phyloP scores from a whole-genome alignment of 2,113 vertebrate species.

The Procavia capensis region DNA sequence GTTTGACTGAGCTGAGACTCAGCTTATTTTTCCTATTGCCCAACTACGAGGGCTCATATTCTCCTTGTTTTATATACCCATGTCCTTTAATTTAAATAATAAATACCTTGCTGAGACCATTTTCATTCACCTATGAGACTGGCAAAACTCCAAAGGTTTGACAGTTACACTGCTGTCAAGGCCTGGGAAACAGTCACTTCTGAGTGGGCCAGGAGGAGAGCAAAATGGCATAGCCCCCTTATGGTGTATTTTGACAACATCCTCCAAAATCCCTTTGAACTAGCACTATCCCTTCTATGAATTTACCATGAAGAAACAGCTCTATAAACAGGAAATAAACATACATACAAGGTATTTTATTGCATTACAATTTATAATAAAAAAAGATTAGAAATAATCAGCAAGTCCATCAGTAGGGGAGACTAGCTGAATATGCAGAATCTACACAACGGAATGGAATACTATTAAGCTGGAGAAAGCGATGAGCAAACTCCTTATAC shows the following conservation, averaged over 20 bases:
- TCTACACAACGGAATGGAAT: not conserved
- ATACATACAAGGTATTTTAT: not conserved
- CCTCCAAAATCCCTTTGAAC: constrained; percentile 11
- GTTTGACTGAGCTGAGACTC: not conserved
- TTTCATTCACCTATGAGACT: not conserved
- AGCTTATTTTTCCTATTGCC: not conserved
- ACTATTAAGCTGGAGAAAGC: not conserved
- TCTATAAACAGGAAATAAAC: not conserved
- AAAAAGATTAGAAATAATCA: not conserved
- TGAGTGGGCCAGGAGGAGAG: not conserved
- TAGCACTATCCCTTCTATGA: not conserved
- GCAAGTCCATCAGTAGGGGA: not conserved
- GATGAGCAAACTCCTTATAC: not conserved
- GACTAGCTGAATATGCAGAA: not conserved
- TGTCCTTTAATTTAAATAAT: not conserved
- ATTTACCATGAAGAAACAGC: not conserved
- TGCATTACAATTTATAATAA: not conserved
- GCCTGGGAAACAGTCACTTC: not conserved
- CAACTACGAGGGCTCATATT: not conserved
- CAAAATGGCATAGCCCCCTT: not conserved
- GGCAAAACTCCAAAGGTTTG: not conserved
- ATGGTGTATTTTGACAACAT: not conserved
- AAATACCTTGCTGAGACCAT: not conserved
- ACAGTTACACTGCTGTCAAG: not conserved
- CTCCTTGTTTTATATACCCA: not conserved